These are phyloP conservation scores for Notamacropus eugenii DNA, from an alignment of 2,797 vertebrate species.

Conservation along the genomic window DNA sequence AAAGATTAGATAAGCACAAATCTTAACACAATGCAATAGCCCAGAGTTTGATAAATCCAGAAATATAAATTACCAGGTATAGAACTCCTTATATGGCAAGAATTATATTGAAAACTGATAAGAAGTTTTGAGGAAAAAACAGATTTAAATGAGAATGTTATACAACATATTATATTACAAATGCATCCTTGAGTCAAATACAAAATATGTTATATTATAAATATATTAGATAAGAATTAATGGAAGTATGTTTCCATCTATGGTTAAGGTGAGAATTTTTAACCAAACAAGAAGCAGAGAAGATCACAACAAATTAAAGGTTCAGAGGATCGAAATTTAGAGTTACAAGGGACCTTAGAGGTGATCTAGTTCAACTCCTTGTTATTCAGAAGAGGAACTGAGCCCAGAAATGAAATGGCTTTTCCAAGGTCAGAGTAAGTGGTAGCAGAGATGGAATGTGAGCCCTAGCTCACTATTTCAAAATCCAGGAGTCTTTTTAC, in stretches of 20 bases:
- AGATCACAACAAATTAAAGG: background rate
- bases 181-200: background rate
- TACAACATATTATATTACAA: background rate
- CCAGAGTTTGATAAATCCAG: background rate
- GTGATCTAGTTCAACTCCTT: background rate
- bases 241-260: background rate
- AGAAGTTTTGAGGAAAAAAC: background rate
- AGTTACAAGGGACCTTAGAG: background rate
- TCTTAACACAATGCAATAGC: background rate
- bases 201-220: background rate
- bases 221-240: background rate
- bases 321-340: background rate
- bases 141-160: background rate
- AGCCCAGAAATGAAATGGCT: background rate
- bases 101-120: background rate
- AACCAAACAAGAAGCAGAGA: background rate
- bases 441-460: too few species aligned
- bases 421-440: too few species aligned
- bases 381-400: background rate
- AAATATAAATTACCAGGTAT: background rate
- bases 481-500: too few species aligned
- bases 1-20: background rate
- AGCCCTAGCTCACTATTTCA: too few species aligned
- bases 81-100: background rate
- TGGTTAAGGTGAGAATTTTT: background rate